Conservation (phyloP, 2,113 vertebrate species). For the Ptilorrhoa leucosticta region DNA sequence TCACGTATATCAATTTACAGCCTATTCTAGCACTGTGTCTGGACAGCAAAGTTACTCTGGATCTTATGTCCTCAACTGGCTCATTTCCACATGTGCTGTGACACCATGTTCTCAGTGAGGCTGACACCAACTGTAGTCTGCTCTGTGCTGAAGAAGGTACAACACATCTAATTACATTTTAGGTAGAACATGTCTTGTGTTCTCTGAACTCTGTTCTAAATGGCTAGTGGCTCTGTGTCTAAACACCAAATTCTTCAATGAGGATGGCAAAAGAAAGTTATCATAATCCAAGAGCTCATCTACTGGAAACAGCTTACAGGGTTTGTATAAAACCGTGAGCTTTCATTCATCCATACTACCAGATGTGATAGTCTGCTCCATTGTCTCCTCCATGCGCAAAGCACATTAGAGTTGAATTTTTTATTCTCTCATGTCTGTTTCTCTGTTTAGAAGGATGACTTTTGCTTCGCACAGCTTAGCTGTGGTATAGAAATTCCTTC, state of each 20-base stretch:
- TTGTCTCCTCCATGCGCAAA: background rate
- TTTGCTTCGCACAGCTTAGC: background rate
- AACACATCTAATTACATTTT: background rate
- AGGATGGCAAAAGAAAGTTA: background rate
- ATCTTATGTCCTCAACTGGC: background rate
- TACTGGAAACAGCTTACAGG: background rate
- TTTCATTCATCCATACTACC: background rate
- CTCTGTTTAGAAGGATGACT: background rate
- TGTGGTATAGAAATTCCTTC: background rate
- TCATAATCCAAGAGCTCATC: background rate
- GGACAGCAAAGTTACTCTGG: background rate
- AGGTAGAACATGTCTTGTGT: background rate
- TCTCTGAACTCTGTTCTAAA: background rate
- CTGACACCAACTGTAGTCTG: background rate
- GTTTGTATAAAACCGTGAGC: background rate
- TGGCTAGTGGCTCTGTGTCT: background rate
- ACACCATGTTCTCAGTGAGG: background rate
- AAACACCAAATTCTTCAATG: background rate
- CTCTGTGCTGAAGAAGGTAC: background rate
- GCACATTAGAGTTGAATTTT: background rate
- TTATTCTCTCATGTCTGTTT: background rate
- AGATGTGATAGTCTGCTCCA: background rate
- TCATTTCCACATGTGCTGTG: background rate
- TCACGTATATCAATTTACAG: background rate
- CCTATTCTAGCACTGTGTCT: background rate